Conservation (phyloP, 1,140 invertebrate genomes). For the Apis cerana region DNA sequence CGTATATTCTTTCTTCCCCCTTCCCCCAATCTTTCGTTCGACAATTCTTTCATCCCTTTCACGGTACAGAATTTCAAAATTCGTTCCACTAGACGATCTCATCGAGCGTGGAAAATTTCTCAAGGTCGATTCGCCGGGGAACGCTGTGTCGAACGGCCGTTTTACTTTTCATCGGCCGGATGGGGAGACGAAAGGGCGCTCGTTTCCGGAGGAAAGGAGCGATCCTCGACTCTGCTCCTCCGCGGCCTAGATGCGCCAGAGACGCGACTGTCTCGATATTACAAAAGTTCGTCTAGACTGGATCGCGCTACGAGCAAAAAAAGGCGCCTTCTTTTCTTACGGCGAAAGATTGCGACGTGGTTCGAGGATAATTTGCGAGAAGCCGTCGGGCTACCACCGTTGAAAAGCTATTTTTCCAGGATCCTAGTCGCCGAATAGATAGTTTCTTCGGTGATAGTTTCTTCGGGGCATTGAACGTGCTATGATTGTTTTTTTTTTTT, state of each 20-base stretch:
- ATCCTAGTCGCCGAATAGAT: not conserved
- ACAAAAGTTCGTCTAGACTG: conserved; percentile 73
- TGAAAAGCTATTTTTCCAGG: not conserved
- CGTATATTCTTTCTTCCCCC: not conserved
- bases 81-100: not conserved
- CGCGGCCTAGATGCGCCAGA: not conserved
- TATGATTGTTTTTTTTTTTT: not conserved
- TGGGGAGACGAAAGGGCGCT: not conserved
- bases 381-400: not conserved
- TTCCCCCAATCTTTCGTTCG: not conserved
- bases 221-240: conserved; percentile 3
- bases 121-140: not conserved
- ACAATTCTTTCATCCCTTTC: not conserved
- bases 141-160: not conserved
- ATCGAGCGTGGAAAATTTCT: conserved; percentile 1
- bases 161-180: conserved; percentile 30
- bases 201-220: not conserved
- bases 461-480: not conserved
- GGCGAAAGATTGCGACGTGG: not conserved
- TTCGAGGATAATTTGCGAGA: conserved; percentile 7
- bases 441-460: not conserved
- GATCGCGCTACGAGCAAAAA: conserved; percentile 50
- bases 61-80: not conserved
- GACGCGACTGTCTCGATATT: conserved; percentile 57
- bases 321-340: not conserved